A percentile compares a stretch with the other conserved stretches of the same genome.
phyloP scores from a whole-genome alignment of 2,888 invertebrate genomes.

The Eurytoma adleriae region DNA sequence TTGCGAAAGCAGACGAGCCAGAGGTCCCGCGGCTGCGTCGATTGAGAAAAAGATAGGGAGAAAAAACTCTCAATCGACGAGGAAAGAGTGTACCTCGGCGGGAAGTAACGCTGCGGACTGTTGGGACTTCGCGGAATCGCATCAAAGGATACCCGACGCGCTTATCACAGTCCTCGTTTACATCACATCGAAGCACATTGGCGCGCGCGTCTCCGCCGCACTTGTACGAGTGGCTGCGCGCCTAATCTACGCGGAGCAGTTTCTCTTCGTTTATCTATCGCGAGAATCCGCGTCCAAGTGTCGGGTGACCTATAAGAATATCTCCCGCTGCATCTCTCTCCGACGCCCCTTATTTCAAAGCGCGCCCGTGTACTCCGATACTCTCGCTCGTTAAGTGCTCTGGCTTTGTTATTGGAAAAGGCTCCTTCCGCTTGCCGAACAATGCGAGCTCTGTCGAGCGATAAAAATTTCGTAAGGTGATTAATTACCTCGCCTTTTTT shows the following conservation, averaged over 20 bases:
- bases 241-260: constrained; percentile 17
- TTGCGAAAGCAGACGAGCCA: background rate
- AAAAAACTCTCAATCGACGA: constrained; percentile 22
- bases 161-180: constrained; percentile 56
- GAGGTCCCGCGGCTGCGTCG: background rate
- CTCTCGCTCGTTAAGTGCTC: no score
- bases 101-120: constrained; percentile 30
- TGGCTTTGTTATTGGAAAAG: no score
- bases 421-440: no score
- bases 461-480: no score
- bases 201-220: constrained; percentile 2
- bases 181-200: constrained; percentile 37
- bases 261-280: constrained; percentile 39
- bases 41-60: background rate
- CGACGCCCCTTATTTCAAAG: background rate
- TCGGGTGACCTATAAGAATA: constrained; percentile 56
- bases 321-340: constrained; percentile 27
- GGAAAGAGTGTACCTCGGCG: constrained; percentile 32
- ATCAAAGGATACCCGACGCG: constrained; percentile 54
- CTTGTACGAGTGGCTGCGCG: constrained; percentile 48
- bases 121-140: constrained; percentile 43
- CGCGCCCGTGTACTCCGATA: no score
- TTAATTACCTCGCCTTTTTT: no score
- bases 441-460: no score
- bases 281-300: constrained; percentile 27